Base-by-base conservation (phyloP, 2,797 vertebrate species). In the Channallabes apus region DNA sequence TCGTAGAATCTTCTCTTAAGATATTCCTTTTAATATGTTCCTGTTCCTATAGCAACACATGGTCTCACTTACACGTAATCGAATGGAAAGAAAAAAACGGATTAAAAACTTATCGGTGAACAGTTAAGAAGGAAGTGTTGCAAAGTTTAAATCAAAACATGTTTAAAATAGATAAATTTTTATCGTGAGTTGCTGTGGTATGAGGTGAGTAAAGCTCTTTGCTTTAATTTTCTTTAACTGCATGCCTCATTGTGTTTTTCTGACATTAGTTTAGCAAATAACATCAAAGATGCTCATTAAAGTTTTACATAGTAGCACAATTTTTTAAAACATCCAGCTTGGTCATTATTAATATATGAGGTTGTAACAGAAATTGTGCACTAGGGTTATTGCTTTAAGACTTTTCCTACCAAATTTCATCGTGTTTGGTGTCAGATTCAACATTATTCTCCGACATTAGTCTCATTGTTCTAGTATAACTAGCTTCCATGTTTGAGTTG, bases 401-500 rank as follows among this genome's bases (percentile, higher is more conserved):
- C 24, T 5, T 6, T 64, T 64, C 18, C 64, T 27, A 17, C 22
- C 8, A 38, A 27, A 46, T 64, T 41, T 35, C 11, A 78, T 18
- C 15, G 22, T 32, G 32, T 78, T 79, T 46, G 58, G 2, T 1
- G 7, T 64, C 38, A 8, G 59, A 46, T 64, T n/a, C 41, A 15
- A 46, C 59, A 27, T 46, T 24, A 72, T 18, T 64, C 62, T 54
- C 1, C 18, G 67, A 5, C 14, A 32, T 67, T 32, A 9, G 27
- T 67, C 41, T 67, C 79, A 54, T 81, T 67, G 79, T 80, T 62
- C 29, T 22, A 22, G 41, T 73, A 72, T 54, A 85, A 64, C 24
- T 41, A 65, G 68, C 78, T 73, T 38, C 67, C 38, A 67, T 85
- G 59, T 75, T 85, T 82, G 69, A 65, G 79, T 82, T 85, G 61